Percentiles rank a stretch among this genome's conserved stretches.
These are phyloP conservation scores for Malthinus flaveolus DNA, from an alignment of 2,888 invertebrate species.

Conservation along the genomic window DNA sequence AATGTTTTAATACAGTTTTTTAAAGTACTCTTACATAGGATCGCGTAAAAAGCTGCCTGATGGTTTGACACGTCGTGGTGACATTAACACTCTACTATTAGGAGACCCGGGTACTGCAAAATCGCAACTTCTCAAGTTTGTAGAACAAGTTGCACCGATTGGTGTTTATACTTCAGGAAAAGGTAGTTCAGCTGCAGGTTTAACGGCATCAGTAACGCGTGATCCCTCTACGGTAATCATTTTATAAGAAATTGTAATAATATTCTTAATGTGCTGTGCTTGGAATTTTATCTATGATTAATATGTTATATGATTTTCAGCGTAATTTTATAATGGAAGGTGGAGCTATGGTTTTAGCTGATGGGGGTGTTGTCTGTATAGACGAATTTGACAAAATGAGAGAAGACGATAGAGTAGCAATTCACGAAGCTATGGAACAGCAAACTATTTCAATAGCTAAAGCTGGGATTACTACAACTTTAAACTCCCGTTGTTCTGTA, in stretches of 20 bases:
- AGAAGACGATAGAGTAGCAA: slow-evolving; percentile 98
- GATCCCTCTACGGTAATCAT: slow-evolving; percentile 83
- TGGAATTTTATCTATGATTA: too few species aligned
- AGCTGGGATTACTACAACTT: slow-evolving; percentile 97
- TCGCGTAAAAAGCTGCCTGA: slow-evolving; percentile 89
- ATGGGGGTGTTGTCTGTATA: slow-evolving; percentile 99
- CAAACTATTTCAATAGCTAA: slow-evolving; percentile 99
- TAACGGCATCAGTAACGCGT: slow-evolving; percentile 95
- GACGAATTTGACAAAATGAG: slow-evolving; percentile 99
- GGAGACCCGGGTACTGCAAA: slow-evolving; percentile 99
- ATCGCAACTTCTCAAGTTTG: slow-evolving; percentile 96
- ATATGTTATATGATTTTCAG: slow-evolving; percentile 54
- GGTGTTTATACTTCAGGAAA: slow-evolving; percentile 99
- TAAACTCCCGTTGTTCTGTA: slow-evolving; percentile 98
- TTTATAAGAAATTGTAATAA: background rate
- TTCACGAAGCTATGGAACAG: slow-evolving; percentile 99
- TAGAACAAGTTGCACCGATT: slow-evolving; percentile 91
- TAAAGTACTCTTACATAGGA: slow-evolving; percentile 51
- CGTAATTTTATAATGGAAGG: slow-evolving; percentile 98
- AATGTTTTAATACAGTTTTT: background rate
- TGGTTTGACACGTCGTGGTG: slow-evolving; percentile 92
- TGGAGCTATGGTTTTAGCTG: slow-evolving; percentile 99
- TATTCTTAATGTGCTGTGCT: background rate
- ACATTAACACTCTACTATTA: slow-evolving; percentile 91
- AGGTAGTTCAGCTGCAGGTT: slow-evolving; percentile 97